A percentile compares a stretch with the other conserved stretches of the same genome.
Evolutionary conservation across 2,113 vertebrate genomes (phyloP).

Genomic region (Prinia subflava): DNA sequence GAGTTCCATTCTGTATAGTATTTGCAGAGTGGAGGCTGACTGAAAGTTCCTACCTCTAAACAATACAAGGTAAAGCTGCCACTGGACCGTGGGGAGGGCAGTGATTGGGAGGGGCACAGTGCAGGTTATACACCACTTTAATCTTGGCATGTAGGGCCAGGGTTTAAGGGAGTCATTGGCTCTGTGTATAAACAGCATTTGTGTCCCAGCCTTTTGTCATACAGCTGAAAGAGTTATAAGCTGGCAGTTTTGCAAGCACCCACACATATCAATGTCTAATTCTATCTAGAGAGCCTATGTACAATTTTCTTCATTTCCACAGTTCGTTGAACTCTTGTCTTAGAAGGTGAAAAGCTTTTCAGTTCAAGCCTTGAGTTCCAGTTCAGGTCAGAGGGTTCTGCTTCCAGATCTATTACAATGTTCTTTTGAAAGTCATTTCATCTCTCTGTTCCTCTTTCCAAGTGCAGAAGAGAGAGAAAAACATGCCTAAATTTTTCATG

Average conservation of each 20-base stretch:
- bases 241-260: background rate
- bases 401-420: background rate
- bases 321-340: background rate
- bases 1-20: background rate
- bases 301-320: background rate
- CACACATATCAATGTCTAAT: background rate
- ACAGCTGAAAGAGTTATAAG: background rate
- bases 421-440: background rate
- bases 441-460: background rate
- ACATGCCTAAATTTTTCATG: background rate
- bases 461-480: background rate
- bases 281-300: background rate
- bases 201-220: background rate
- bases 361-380: background rate
- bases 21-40: background rate
- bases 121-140: background rate
- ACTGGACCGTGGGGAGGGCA: background rate
- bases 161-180: background rate
- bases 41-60: background rate
- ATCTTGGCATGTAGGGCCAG: background rate
- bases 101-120: background rate
- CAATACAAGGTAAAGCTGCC: accelerated
- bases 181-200: background rate
- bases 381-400: background rate
- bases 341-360: background rate